These are phyloP conservation scores for Schizopygopsis malacanthus DNA, from an alignment of 2,797 vertebrate genomes.

Conservation along the genomic window DNA sequence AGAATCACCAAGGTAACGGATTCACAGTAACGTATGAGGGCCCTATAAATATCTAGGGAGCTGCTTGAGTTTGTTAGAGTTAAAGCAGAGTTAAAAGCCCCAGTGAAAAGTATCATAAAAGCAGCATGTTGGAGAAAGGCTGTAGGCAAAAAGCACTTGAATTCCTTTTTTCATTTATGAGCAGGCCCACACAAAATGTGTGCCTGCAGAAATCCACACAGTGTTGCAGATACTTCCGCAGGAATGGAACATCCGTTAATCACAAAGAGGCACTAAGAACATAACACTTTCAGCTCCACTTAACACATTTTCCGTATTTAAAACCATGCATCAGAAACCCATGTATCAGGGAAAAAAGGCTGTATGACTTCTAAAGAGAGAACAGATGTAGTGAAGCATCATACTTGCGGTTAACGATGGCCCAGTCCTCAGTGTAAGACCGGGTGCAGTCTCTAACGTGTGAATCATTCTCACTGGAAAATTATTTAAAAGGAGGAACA, in stretches of 20 bases:
- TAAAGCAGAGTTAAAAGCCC: background rate
- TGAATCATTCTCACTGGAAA: slow-evolving; percentile 90
- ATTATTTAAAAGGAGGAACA: slow-evolving; percentile 51
- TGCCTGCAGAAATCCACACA: slow-evolving; percentile 4
- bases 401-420: slow-evolving; percentile 97
- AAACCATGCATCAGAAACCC: background rate
- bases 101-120: slow-evolving; percentile 7
- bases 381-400: slow-evolving; percentile 52
- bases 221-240: background rate
- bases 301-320: slow-evolving; percentile 8
- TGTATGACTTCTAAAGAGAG: background rate
- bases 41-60: background rate
- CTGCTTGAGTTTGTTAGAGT: background rate
- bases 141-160: background rate
- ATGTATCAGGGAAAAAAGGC: background rate
- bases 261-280: background rate
- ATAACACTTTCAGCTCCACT: background rate
- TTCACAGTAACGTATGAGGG: background rate
- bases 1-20: background rate
- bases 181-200: slow-evolving; percentile 12
- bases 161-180: slow-evolving; percentile 5
- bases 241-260: background rate
- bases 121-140: background rate
- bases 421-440: slow-evolving; percentile 99
- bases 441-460: slow-evolving; percentile 95